Base-by-base conservation (phyloP, 2,888 invertebrate genomes). In the Cephus rjabovi region DNA sequence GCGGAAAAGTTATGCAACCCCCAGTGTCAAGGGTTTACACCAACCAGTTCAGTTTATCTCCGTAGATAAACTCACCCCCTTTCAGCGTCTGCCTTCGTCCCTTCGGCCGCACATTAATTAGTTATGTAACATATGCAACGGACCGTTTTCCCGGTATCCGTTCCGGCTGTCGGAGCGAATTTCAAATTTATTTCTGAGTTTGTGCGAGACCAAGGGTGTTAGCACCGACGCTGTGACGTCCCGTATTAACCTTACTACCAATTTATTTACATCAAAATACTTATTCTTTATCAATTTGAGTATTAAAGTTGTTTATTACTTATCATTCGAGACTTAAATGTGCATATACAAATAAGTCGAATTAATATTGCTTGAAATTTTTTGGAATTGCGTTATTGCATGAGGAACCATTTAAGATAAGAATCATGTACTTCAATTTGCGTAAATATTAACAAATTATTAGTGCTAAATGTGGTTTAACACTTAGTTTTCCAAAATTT, bases 121-220 rank as follows among this genome's bases (percentile, higher is more conserved):
- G 68, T 75, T 77, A 77, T 74, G 77, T 74, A 74, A 77, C 77
- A 74, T 69, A 75, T 75, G 77, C 77, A 77, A 34, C 74, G 74
- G 34, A 68, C 69, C 75, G 56, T 34, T 77, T 68, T 74, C 74
- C 34, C 69, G 34, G 73, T 74, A 74, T 77, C 33, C 77, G 74
- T 34, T 69, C 73, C 30, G 35, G 37, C 33, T 69, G 35, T 34
- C 77, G 71, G 69, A 37, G 74, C 74, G 69, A 69, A 74, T 77
- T 77, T 74, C 69, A 30, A 77, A 74, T 77, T 74, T 77, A 77
- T 77, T 75, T 34, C n/a, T 11, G 33, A 71, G 71, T 23, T 56
- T 23, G 40, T 23, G 40, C 23, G 40, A 56, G 23, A 23, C 40
- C 23, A 23, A 56, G 23, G 2, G 23, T 56, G 40, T 56, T 56